Conservation (phyloP, 2,797 vertebrate genomes). For the Typhlichthys eigenmanni region DNA sequence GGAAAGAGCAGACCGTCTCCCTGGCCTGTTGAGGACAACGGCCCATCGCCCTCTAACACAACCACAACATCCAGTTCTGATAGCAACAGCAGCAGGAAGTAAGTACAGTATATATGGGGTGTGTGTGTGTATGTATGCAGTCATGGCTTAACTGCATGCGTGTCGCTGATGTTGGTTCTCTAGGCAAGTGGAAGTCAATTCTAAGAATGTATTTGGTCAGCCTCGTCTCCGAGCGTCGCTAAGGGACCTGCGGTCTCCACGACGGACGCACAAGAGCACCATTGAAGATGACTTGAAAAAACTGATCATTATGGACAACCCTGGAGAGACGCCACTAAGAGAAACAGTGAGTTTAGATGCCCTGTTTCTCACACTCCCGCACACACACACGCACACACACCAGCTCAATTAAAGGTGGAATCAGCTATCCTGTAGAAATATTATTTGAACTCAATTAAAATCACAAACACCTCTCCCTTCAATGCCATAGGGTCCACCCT, state of each 20-base stretch:
- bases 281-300: slow-evolving; percentile 93
- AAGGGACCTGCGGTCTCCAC: slow-evolving; percentile 89
- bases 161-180: slow-evolving; percentile 15
- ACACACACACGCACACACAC: neutral
- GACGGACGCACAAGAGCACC: slow-evolving; percentile 88
- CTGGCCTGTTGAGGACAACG: slow-evolving; percentile 79
- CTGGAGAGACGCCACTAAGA: slow-evolving; percentile 70
- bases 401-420: too few species aligned
- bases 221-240: slow-evolving; percentile 88
- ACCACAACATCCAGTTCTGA: slow-evolving; percentile 56
- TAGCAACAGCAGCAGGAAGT: slow-evolving; percentile 72
- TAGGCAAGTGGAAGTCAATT: slow-evolving; percentile 86
- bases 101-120: slow-evolving; percentile 10
- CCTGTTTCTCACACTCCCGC: slow-evolving; percentile 1
- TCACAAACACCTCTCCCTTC: too few species aligned
- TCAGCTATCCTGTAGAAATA: too few species aligned
- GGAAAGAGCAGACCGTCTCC: slow-evolving; percentile 75
- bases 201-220: slow-evolving; percentile 92
- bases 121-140: too few species aligned
- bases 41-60: slow-evolving; percentile 56
- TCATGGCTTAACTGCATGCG: neutral
- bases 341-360: slow-evolving; percentile 68
- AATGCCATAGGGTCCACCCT: too few species aligned
- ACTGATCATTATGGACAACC: slow-evolving; percentile 92
- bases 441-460: too few species aligned